Evolutionary conservation across 1,140 invertebrate genomes (phyloP), one percentile per base, ranked within the genome.

Genomic region (Psilanteris sp.): DNA sequence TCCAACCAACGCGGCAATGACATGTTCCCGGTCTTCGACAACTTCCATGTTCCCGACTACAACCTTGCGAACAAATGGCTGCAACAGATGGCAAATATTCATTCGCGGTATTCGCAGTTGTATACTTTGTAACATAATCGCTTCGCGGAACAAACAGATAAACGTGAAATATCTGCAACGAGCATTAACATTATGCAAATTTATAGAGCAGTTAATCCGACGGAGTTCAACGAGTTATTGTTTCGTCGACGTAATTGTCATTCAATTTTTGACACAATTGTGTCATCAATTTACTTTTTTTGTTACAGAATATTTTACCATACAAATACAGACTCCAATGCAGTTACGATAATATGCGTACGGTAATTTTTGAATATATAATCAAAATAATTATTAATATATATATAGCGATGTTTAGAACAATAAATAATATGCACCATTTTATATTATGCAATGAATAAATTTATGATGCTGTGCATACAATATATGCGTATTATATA

Each of bases 1-100:
- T 94, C 94, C 95, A 97, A n/a, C 96, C 96, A 1, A 94, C 92
- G 80, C 94, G 94, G 84, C 95, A 96, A 78, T 96, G 94, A 88
- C 89, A 93, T 72, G 85, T 87, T 18, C 93, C 94, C 0, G 96
- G 96, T 36, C 92, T 92, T 27, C 92, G 90, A 86, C 96, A 98
- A 79, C 93, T 94, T 1, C 96, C 96, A 62, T 95, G 92, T 77
- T 96, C 93, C 41, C 91, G 90, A 85, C 95, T 93, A 82, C 96
- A 97, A 22, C 93, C 94, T 22, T 91, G 86, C 0, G 93, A 90
- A 82, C 96, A 98, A 18, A 97, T 91, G 1, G 95, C 95, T 96
- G 85, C 64, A 78, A 54, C 71, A 67, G 61, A 66, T 73, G 61
- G 61, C 46, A 74, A 61, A 74, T 61, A 59, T 52, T 74, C 61